Conservation (phyloP, 30 jellyfish, hydroid and myxozoan species). For the Nemopilema nomurai region DNA sequence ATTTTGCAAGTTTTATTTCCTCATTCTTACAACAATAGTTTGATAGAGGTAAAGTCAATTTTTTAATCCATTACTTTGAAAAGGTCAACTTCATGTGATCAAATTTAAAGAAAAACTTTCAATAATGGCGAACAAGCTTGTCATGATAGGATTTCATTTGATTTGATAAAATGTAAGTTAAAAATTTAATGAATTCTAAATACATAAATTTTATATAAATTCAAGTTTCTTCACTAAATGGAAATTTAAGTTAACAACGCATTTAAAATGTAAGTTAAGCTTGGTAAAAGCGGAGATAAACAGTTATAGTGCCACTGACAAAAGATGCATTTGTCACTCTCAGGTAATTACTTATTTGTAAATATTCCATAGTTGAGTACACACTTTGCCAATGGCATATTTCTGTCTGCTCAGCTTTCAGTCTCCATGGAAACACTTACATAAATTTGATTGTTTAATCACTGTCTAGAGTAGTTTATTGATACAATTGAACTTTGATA, state of each 20-base stretch:
- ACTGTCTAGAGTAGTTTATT: not conserved
- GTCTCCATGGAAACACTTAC: not conserved
- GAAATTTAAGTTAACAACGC: not conserved
- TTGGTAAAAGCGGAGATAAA: not conserved
- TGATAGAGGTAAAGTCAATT: too few species aligned
- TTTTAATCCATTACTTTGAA: too few species aligned
- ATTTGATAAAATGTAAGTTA: too few species aligned
- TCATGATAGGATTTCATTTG: not conserved
- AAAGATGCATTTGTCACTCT: not conserved
- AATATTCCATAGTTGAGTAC: too few species aligned
- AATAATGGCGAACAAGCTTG: too few species aligned
- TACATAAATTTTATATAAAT: not conserved
- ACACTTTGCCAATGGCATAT: too few species aligned
- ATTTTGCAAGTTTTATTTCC: too few species aligned
- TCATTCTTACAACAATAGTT: too few species aligned
- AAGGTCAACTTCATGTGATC: too few species aligned
- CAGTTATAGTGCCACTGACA: not conserved
- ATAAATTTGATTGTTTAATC: not conserved
- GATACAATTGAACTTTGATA: not conserved
- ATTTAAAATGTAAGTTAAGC: not conserved
- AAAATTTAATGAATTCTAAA: not conserved
- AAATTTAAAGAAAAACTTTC: too few species aligned
- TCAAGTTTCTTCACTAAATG: not conserved
- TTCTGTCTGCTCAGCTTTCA: not conserved
- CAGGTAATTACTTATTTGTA: too few species aligned